Evolutionary conservation across 2,797 vertebrate species (phyloP).

Genomic region (Poecilia picta): DNA sequence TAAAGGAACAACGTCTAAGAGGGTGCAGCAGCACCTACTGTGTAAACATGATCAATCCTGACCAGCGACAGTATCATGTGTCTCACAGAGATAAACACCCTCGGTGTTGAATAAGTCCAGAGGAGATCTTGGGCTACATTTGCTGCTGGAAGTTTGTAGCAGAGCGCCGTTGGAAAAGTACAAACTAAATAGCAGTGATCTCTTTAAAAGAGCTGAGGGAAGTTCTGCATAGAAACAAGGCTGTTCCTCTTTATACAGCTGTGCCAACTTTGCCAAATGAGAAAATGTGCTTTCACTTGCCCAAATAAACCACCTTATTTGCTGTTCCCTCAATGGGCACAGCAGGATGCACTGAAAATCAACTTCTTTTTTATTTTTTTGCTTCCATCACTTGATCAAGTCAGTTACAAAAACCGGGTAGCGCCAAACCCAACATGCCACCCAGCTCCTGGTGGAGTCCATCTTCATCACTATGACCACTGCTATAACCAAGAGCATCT

Average conservation of each 20-base stretch:
- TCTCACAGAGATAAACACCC: conserved; percentile 11
- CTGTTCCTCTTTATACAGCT: conserved; percentile 69
- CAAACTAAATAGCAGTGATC: neutral
- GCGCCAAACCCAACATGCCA: neutral
- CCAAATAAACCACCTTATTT: conserved; percentile 8
- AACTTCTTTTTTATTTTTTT: neutral
- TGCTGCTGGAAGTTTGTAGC: conserved; percentile 16
- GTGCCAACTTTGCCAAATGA: conserved; percentile 21
- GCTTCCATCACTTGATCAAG: neutral
- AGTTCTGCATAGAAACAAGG: conserved; percentile 63
- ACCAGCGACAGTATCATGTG: conserved; percentile 19
- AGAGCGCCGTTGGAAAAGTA: neutral
- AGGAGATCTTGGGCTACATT: conserved; percentile 11
- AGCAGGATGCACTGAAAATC: neutral
- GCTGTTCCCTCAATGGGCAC: neutral
- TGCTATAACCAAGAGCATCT: neutral
- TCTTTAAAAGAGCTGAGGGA: conserved; percentile 38
- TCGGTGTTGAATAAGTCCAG: conserved; percentile 10
- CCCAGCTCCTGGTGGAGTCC: neutral
- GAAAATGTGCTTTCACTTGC: conserved; percentile 12
- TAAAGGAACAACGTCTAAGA: conserved; percentile 9
- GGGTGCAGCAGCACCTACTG: conserved; percentile 38
- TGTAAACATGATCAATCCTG: conserved; percentile 46
- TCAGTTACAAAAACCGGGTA: neutral
- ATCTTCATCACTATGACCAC: neutral